These are phyloP conservation scores for Corbicula japonica DNA, from an alignment of 2,888 invertebrate genomes.

Conservation along the genomic window DNA sequence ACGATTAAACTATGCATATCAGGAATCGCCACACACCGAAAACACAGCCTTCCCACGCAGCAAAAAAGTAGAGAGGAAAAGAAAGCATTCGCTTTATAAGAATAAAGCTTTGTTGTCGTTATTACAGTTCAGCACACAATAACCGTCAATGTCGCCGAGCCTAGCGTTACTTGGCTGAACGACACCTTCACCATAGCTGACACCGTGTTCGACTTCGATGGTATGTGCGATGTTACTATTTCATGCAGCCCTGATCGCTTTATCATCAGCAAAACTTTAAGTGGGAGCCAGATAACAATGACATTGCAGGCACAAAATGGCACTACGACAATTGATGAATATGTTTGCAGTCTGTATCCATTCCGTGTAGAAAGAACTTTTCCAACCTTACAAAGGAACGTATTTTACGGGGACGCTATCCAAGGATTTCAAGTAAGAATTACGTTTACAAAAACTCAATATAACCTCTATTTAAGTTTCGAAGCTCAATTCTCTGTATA, in stretches of 20 bases:
- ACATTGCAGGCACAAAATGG: slow-evolving; percentile 32
- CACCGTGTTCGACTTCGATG: slow-evolving; percentile 49
- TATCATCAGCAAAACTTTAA: not conserved
- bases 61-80: too few relatives aligned
- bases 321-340: slow-evolving; percentile 10
- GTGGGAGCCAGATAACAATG: slow-evolving; percentile 31
- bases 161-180: slow-evolving; percentile 51
- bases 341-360: slow-evolving; percentile 24
- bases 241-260: slow-evolving; percentile 21
- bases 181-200: slow-evolving; percentile 10
- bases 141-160: slow-evolving; percentile 23
- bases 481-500: too few relatives aligned
- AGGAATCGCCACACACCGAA: too few relatives aligned
- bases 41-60: too few relatives aligned
- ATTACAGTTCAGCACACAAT: slow-evolving; percentile 49
- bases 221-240: slow-evolving; percentile 46
- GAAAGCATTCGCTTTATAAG: too few relatives aligned
- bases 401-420: slow-evolving; percentile 53
- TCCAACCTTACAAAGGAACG: slow-evolving; percentile 17
- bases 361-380: slow-evolving; percentile 29
- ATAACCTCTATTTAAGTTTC: too few relatives aligned
- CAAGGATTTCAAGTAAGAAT: slow-evolving; percentile 53
- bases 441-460: too few relatives aligned
- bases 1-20: too few relatives aligned
- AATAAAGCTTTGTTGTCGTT: too few relatives aligned